Conservation (phyloP, 2,888 invertebrate genomes). For the Nemapogon koenigi region DNA sequence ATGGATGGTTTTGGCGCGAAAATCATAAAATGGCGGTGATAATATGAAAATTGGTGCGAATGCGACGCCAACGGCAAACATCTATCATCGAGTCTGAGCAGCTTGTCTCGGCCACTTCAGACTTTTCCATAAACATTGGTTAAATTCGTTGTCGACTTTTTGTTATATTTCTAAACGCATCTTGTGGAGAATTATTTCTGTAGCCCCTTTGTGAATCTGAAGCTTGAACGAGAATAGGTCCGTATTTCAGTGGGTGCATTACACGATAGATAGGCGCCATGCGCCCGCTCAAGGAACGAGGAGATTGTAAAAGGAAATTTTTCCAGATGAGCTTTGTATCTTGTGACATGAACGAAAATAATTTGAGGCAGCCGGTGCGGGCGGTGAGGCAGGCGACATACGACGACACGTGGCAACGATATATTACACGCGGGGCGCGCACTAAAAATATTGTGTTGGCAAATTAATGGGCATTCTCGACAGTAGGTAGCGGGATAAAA, state of each 20-base stretch:
- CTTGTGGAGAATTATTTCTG: too few relatives aligned
- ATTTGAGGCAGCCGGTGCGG: conserved; percentile 62
- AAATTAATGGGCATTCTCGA: conserved; percentile 66
- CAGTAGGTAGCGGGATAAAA: conserved; percentile 62
- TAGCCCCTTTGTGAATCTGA: too few relatives aligned
- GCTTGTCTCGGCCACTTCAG: conserved; percentile 19
- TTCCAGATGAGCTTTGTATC: conserved; percentile 62
- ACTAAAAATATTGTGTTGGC: conserved; percentile 67
- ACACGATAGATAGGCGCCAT: too few relatives aligned
- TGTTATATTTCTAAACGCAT: too few relatives aligned
- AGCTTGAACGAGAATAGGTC: too few relatives aligned
- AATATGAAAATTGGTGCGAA: conserved; percentile 26
- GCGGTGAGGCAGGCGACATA: conserved; percentile 58
- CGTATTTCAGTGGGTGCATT: too few relatives aligned
- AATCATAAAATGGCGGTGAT: conserved; percentile 30
- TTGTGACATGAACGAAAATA: conserved; percentile 65
- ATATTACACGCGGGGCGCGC: conserved; percentile 62
- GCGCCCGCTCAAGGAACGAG: too few relatives aligned
- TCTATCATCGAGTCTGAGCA: conserved; percentile 26
- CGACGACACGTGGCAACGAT: conserved; percentile 64
- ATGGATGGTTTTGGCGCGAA: conserved; percentile 29
- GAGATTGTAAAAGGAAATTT: conserved; percentile 61
- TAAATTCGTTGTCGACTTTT: too few relatives aligned
- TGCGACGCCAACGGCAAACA: conserved; percentile 23
- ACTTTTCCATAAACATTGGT: conserved; percentile 29